Evolutionary conservation across 2,113 vertebrate species (phyloP).

Genomic region (Brachionichthys hirsutus): DNA sequence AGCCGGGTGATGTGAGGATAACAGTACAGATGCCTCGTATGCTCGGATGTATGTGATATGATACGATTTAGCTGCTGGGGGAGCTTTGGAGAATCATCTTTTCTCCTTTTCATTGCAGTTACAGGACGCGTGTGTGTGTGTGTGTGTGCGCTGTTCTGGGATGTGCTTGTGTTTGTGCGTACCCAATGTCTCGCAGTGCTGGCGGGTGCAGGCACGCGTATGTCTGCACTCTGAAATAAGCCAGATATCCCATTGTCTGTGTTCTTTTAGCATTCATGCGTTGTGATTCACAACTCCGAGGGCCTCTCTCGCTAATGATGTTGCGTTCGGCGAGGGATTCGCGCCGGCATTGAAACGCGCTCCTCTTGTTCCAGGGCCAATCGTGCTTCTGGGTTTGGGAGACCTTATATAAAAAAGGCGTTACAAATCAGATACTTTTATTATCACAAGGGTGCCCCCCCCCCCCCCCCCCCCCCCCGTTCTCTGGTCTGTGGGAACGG

Average conservation of each 20-base stretch:
- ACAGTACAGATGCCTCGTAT: slow-evolving; percentile 69
- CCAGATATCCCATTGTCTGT: slow-evolving; percentile 75
- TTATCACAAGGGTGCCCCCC: slow-evolving; percentile 31
- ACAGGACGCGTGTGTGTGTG: slow-evolving; percentile 47
- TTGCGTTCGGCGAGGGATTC: slow-evolving; percentile 57
- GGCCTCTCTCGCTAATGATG: slow-evolving; percentile 72
- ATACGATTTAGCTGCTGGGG: slow-evolving; percentile 71
- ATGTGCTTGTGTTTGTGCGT: slow-evolving; percentile 9
- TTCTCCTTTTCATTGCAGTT: slow-evolving; percentile 58
- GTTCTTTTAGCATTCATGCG: slow-evolving; percentile 71
- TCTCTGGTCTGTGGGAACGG: slow-evolving; percentile 7
- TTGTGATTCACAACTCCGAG: slow-evolving; percentile 73
- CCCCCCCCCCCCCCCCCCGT: slow-evolving; percentile 2
- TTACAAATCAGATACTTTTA: slow-evolving; percentile 35
- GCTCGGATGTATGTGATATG: slow-evolving; percentile 74
- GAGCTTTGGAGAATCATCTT: slow-evolving; percentile 62
- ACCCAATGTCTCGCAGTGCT: slow-evolving; percentile 58
- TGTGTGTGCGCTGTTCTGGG: slow-evolving; percentile 20
- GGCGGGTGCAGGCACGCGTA: slow-evolving; percentile 68
- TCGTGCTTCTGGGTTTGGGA: slow-evolving; percentile 55
- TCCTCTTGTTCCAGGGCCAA: slow-evolving; percentile 62
- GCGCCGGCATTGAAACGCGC: slow-evolving; percentile 66
- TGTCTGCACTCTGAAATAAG: slow-evolving; percentile 75
- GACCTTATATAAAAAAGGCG: slow-evolving; percentile 33
- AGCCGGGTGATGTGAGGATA: slow-evolving; percentile 69